A percentile compares a stretch with the other conserved stretches of the same genome.
Evolutionary conservation across 1,140 invertebrate species (phyloP).

Genomic region (Zophobas atratus): DNA sequence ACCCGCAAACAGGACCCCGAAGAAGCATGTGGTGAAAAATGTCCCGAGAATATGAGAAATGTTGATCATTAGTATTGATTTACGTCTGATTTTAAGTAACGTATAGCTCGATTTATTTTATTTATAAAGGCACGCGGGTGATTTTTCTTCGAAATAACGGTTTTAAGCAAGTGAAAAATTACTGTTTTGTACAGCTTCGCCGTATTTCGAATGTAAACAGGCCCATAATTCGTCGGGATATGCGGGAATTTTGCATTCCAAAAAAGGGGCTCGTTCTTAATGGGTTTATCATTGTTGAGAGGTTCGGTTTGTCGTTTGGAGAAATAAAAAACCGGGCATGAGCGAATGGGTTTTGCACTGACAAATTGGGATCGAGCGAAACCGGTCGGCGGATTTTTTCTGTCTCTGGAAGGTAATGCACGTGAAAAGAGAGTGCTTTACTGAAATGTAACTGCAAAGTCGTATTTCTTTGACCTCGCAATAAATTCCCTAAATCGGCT

Average conservation of each 20-base stretch:
- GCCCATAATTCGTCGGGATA: slow-evolving; percentile 10
- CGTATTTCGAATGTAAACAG: slow-evolving; percentile 30
- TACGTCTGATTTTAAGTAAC: slow-evolving; percentile 45
- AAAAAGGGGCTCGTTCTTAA: too few relatives aligned
- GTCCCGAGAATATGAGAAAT: slow-evolving; percentile 39
- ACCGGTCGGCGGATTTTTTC: neutral
- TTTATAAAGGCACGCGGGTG: slow-evolving; percentile 38
- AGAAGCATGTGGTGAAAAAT: slow-evolving; percentile 4
- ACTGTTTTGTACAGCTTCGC: slow-evolving; percentile 19
- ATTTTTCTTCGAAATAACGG: slow-evolving; percentile 44
- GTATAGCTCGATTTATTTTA: slow-evolving; percentile 45
- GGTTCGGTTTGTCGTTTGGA: too few relatives aligned
- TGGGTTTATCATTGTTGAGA: too few relatives aligned
- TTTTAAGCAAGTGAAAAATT: slow-evolving; percentile 41
- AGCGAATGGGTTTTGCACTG: too few relatives aligned
- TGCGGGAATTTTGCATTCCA: neutral
- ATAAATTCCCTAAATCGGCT: neutral
- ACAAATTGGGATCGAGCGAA: neutral
- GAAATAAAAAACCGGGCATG: too few relatives aligned
- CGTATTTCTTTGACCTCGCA: neutral
- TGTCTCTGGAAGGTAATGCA: neutral
- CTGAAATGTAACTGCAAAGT: neutral
- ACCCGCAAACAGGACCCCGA: neutral
- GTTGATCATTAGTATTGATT: slow-evolving; percentile 45
- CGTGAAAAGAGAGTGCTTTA: neutral